Evolutionary conservation across 2,797 vertebrate species (phyloP).

Genomic region (Monodelphis domestica): DNA sequence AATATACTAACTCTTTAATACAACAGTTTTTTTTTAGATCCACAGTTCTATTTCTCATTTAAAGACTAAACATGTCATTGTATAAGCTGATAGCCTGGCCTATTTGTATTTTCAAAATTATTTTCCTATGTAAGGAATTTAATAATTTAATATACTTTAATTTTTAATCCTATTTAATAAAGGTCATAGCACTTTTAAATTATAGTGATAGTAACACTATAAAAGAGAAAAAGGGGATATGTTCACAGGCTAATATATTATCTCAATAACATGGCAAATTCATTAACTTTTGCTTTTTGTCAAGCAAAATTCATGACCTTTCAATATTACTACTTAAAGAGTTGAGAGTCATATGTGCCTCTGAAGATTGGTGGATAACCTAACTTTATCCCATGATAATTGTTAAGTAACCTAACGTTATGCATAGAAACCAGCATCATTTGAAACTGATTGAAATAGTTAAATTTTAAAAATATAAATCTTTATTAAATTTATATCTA

Average conservation of each 20-base stretch:
- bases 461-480: background rate
- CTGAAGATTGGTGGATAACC: background rate
- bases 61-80: background rate
- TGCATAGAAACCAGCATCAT: background rate
- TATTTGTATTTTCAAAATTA: background rate
- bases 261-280: background rate
- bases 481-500: background rate
- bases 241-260: background rate
- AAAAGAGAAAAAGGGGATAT: background rate
- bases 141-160: too few relatives aligned
- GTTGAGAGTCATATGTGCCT: background rate
- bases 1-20: background rate
- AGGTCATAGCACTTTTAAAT: background rate
- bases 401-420: background rate
- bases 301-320: background rate
- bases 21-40: background rate
- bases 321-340: background rate
- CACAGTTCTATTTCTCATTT: background rate
- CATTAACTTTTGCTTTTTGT: background rate
- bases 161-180: background rate
- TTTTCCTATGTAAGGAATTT: background rate
- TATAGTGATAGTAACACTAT: background rate
- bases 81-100: background rate
- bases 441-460: background rate
- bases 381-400: background rate